Evolutionary conservation across 2,113 vertebrate species (phyloP).

Genomic region (Marmota flaviventris): DNA sequence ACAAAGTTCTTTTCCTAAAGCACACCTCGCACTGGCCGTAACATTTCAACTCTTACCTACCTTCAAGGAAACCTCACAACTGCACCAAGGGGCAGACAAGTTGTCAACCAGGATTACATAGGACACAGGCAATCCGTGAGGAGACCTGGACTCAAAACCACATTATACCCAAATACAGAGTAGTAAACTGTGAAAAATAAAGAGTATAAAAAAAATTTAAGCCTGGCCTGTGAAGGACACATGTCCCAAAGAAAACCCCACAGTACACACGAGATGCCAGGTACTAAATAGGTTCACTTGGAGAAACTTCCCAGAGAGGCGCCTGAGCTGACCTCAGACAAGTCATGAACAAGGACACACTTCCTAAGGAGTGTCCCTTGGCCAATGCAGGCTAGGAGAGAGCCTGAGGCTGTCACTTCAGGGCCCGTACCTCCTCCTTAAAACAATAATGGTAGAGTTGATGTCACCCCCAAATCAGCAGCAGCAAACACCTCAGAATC

Average conservation of each 20-base stretch:
- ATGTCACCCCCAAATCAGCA: not conserved
- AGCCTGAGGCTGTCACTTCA: not conserved
- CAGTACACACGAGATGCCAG: not conserved
- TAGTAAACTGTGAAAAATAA: not conserved
- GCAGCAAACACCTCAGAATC: not conserved
- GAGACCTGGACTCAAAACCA: not conserved
- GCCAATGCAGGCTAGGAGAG: not conserved
- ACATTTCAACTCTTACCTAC: accelerated
- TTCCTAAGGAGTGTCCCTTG: no score
- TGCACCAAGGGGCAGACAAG: not conserved
- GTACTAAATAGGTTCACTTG: not conserved
- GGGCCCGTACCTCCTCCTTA: not conserved
- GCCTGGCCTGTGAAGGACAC: not conserved
- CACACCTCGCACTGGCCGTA: no score
- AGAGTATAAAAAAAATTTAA: not conserved
- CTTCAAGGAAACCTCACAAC: not conserved
- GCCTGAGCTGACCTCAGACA: not conserved
- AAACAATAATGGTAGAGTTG: not conserved
- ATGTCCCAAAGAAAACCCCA: not conserved
- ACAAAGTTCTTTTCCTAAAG: not conserved
- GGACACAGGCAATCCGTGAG: not conserved
- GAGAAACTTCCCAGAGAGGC: not conserved
- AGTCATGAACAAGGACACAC: no score
- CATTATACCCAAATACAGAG: not conserved
- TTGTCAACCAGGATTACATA: not conserved